A percentile compares a stretch with the other conserved stretches of the same genome.
Evolutionary conservation across 2,113 vertebrate species (phyloP).

Genomic region (Nothocercus nigrocapillus): DNA sequence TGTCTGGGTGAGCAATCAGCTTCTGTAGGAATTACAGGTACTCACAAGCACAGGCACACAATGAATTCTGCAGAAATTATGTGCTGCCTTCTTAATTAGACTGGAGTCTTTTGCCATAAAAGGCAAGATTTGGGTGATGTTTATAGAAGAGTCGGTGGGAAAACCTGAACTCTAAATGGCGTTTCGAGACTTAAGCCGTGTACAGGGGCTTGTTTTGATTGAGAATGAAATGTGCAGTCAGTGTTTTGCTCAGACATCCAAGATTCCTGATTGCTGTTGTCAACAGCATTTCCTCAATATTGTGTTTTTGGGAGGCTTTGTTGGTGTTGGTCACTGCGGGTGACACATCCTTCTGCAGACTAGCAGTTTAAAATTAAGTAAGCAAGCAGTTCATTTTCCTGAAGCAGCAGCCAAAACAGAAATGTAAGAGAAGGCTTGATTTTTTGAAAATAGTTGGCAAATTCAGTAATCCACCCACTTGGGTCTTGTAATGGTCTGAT

Average conservation of each 20-base stretch:
- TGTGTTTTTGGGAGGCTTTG: accelerated
- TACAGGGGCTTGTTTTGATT: neutral
- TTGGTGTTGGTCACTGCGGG: neutral
- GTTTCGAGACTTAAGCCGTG: neutral
- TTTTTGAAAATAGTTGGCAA: neutral
- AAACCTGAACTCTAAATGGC: neutral
- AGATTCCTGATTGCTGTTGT: neutral
- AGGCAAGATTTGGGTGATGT: neutral
- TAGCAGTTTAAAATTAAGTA: neutral
- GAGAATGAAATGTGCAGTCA: neutral
- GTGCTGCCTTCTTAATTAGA: neutral
- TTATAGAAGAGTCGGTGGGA: neutral
- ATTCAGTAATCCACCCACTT: neutral
- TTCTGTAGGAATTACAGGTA: neutral
- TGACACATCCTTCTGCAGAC: neutral
- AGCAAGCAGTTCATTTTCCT: neutral
- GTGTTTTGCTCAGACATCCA: neutral
- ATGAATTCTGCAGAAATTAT: neutral
- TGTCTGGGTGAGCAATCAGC: neutral
- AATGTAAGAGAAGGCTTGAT: neutral
- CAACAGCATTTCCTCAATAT: neutral
- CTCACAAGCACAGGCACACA: neutral
- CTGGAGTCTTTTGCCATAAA: neutral
- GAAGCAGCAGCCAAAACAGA: neutral
- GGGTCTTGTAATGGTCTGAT: neutral